Percentiles rank a stretch among this genome's conserved stretches.
Conservation (phyloP, 1,140 invertebrate species). For the Saccostrea echinata region DNA sequence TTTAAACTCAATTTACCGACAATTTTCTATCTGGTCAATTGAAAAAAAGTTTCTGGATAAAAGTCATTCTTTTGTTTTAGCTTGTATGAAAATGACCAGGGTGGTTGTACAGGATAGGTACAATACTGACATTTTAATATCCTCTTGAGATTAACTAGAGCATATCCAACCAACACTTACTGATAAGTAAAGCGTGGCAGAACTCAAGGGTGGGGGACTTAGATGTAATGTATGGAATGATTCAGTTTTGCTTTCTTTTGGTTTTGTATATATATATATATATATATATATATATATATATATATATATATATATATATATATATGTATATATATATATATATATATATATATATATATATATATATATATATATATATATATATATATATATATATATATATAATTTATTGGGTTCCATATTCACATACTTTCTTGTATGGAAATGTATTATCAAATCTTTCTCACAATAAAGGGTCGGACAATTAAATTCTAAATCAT, state of each 20-base stretch:
- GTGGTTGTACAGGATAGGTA: slow-evolving; percentile 11
- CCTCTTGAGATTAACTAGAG: slow-evolving; percentile 18
- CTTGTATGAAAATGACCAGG: not conserved
- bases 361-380: too few relatives aligned
- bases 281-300: too few relatives aligned
- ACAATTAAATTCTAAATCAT: not conserved
- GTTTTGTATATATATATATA: too few relatives aligned
- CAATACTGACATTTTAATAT: slow-evolving; percentile 26
- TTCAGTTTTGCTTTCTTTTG: not conserved
- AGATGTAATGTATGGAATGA: not conserved
- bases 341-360: too few relatives aligned
- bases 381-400: too few relatives aligned
- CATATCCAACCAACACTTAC: slow-evolving; percentile 23
- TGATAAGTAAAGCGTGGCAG: slow-evolving; percentile 8
- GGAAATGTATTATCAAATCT: not conserved
- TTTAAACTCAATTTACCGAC: too few relatives aligned
- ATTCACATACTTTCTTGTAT: not conserved
- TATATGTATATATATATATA: too few relatives aligned
- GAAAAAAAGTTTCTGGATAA: not conserved
- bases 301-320: too few relatives aligned
- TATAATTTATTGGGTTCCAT: not conserved
- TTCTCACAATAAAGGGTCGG: not conserved
- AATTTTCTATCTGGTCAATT: too few relatives aligned
- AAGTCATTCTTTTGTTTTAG: not conserved
- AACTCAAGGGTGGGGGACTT: not conserved